phyloP scores from a whole-genome alignment of 1,140 invertebrate species.

The Ridgeia piscesae region DNA sequence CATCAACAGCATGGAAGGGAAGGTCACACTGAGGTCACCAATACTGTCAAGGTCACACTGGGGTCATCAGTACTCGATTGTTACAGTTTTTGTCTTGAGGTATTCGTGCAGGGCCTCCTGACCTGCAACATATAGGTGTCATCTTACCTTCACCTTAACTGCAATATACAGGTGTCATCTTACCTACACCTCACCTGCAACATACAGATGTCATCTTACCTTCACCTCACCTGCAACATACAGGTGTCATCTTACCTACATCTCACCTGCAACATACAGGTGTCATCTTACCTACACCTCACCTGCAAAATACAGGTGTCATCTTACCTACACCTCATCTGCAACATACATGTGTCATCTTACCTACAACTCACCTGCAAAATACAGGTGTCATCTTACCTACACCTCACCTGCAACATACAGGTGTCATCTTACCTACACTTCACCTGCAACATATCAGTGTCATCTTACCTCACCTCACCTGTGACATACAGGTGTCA shows the following conservation, averaged over 20 bases:
- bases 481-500: slow-evolving; percentile 60
- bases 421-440: too few relatives aligned
- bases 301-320: slow-evolving; percentile 60
- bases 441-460: slow-evolving; percentile 63
- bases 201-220: not conserved
- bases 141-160: slow-evolving; percentile 79
- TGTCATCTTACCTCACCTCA: slow-evolving; percentile 68
- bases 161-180: slow-evolving; percentile 38
- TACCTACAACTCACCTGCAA: slow-evolving; percentile 74
- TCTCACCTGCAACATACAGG: slow-evolving; percentile 65
- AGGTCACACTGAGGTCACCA: not conserved
- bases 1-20: not conserved
- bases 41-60: not conserved
- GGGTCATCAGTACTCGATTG: slow-evolving; percentile 83
- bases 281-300: too few relatives aligned
- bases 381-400: not conserved
- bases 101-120: slow-evolving; percentile 94
- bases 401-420: slow-evolving; percentile 71
- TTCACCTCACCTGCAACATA: slow-evolving; percentile 71
- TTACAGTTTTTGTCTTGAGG: slow-evolving; percentile 90
- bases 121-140: slow-evolving; percentile 60
- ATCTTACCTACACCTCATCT: slow-evolving; percentile 79
- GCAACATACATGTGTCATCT: slow-evolving; percentile 38
- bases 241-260: too few relatives aligned
- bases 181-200: slow-evolving; percentile 77